A percentile compares a stretch with the other conserved stretches of the same genome.
phyloP scores from a whole-genome alignment of 2,888 invertebrate species.

The Callimorpha dominula region DNA sequence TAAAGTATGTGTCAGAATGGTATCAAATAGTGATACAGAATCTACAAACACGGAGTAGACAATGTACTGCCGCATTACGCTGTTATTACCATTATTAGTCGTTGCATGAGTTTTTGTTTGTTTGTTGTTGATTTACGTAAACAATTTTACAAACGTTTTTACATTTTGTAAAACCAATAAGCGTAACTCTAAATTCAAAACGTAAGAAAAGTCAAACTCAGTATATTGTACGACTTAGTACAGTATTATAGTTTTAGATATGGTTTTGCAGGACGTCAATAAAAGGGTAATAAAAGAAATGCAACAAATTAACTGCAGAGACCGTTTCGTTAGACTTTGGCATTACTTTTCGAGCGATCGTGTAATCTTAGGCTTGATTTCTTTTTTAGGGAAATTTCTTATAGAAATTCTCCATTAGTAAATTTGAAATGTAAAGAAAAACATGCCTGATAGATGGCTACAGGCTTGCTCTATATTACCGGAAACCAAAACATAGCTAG shows the following conservation, averaged over 20 bases:
- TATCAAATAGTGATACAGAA: constrained; percentile 13
- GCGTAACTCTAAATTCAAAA: not conserved
- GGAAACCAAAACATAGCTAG: too few species aligned
- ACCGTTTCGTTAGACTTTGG: not conserved
- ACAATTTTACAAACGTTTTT: not conserved
- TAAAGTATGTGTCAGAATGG: constrained; percentile 8
- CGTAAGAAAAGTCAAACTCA: not conserved
- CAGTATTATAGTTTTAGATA: not conserved
- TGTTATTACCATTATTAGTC: constrained; percentile 1
- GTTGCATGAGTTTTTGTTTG: constrained; percentile 4
- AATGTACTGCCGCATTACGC: constrained; percentile 15
- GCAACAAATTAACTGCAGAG: not conserved
- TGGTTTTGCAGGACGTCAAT: not conserved
- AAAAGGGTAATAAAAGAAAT: not conserved
- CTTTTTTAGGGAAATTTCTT: too few species aligned
- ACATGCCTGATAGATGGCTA: too few species aligned
- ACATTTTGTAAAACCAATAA: not conserved
- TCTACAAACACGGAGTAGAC: constrained; percentile 7
- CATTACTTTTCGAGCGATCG: not conserved
- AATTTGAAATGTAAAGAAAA: too few species aligned
- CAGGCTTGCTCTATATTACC: too few species aligned
- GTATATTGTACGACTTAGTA: too few species aligned
- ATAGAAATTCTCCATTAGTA: too few species aligned
- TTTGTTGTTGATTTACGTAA: not conserved
- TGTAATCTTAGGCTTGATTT: too few species aligned